phyloP scores from a whole-genome alignment of 2,797 vertebrate genomes.

The Mycteria americana region DNA sequence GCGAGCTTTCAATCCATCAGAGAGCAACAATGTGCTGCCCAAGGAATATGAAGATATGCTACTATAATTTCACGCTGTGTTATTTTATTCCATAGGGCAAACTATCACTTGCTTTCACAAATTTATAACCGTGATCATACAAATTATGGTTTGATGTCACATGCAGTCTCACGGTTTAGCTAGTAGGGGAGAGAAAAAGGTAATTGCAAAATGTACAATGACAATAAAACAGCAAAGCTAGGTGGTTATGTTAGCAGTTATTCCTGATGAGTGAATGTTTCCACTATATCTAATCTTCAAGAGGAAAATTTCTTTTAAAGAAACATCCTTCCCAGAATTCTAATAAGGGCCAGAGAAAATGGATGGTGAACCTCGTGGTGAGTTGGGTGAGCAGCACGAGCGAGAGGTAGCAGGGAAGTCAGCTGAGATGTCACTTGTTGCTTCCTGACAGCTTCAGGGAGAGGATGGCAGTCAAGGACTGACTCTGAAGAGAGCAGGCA shows the following conservation, averaged over 20 bases:
- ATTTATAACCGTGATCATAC: neutral
- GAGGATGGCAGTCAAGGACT: neutral
- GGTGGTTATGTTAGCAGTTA: slow-evolving; percentile 28
- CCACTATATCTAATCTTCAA: neutral
- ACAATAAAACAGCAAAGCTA: slow-evolving; percentile 22
- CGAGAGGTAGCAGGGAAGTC: neutral
- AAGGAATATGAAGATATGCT: slow-evolving; percentile 45
- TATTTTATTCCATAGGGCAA: slow-evolving; percentile 52
- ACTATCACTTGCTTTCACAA: slow-evolving; percentile 35
- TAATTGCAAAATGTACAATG: slow-evolving; percentile 35
- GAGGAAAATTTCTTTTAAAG: neutral
- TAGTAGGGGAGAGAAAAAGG: slow-evolving; percentile 8
- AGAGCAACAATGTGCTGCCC: slow-evolving; percentile 13
- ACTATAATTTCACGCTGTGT: slow-evolving; percentile 47
- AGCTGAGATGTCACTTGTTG: neutral
- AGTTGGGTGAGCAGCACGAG: neutral
- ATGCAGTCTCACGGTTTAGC: neutral
- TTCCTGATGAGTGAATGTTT: slow-evolving; percentile 9
- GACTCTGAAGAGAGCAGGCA: neutral
- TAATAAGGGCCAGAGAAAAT: neutral
- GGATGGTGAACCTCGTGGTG: neutral
- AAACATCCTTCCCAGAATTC: neutral
- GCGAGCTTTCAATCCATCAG: slow-evolving; percentile 31
- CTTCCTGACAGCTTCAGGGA: neutral
- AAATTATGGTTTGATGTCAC: slow-evolving; percentile 30